Evolutionary conservation across 2,888 invertebrate species (phyloP), one percentile per base, ranked within the genome.

Genomic region (Sinopyrophorus schimmeli): DNA sequence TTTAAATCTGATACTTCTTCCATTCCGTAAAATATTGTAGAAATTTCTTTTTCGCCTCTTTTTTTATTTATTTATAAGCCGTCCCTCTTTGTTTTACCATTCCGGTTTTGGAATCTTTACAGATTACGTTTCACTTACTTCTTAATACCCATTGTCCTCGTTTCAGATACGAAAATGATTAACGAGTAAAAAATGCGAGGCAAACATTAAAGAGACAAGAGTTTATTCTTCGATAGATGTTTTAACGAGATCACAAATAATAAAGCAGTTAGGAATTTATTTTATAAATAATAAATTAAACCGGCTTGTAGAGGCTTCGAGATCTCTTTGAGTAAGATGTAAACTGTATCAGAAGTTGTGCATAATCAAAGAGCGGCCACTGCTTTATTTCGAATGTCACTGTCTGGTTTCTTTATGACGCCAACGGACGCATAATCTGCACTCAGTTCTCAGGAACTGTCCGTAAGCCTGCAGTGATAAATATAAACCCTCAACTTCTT

Each of bases 351-450:
- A 62, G 56, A 47, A 38, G 55, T 53, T 55, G 57, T 58, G 63
- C 59, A 65, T 64, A 64, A 64, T 64, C 62, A 61, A 62, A 63
- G 57, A 58, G 57, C 55, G 53, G 58, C 58, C 60, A 64, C 63
- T 66, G 62, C 63, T 67, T 66, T 67, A 67, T 67, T 67, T 64
- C 62, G 61, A 64, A 63, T 64, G 69, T 67, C 68, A 63, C 59
- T 62, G 63, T 63, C 61, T 53, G 59, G n/a, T 61, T 64, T 60
- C 60, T 68, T 67, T 68, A 68, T 66, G 67, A 68, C 63, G 58
- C 64, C 57, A 57, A 37, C 52, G 43, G 60, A 62, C 63, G 63
- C 65, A 67, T 67, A 67, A 67, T 66, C 64, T 67, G 61, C 63
- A 64, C 65, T 61, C 62, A 58, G 39, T 66, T 66, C 66, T 65